These are phyloP conservation scores for Ptiloglossa arizonensis DNA, from an alignment of 1,140 invertebrate species.

Conservation along the genomic window DNA sequence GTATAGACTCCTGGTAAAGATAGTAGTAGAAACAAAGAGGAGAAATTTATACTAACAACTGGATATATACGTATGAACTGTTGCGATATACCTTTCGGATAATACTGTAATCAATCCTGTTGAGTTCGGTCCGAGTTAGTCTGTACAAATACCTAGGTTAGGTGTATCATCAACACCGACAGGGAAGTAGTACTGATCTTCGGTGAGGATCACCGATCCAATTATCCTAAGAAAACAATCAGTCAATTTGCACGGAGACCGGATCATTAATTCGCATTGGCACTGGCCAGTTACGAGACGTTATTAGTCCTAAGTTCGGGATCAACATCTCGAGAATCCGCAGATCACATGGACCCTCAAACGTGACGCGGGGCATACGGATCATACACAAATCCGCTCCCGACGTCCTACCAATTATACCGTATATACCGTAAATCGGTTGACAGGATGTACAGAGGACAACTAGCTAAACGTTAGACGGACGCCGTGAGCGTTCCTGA, in stretches of 20 bases:
- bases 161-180: too few relatives aligned
- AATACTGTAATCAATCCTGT: too few relatives aligned
- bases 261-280: neutral
- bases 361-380: slow-evolving; percentile 34
- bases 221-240: slow-evolving; percentile 12
- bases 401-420: slow-evolving; percentile 42
- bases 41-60: too few relatives aligned
- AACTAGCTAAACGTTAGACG: slow-evolving; percentile 19
- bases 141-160: too few relatives aligned
- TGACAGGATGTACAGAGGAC: slow-evolving; percentile 6
- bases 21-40: too few relatives aligned
- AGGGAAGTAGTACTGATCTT: neutral
- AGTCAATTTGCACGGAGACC: neutral
- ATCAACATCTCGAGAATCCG: slow-evolving; percentile 31
- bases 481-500: slow-evolving; percentile 18
- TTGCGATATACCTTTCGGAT: too few relatives aligned
- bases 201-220: neutral
- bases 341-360: slow-evolving; percentile 31
- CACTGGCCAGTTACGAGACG: neutral
- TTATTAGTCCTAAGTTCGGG: slow-evolving; percentile 21
- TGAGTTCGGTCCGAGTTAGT: too few relatives aligned
- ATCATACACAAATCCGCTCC: slow-evolving; percentile 30
- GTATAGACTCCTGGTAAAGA: too few relatives aligned
- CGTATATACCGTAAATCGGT: slow-evolving; percentile 34
- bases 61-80: too few relatives aligned